These are phyloP conservation scores for Colletes latitarsis DNA, from an alignment of 1,140 invertebrate species.

Conservation along the genomic window DNA sequence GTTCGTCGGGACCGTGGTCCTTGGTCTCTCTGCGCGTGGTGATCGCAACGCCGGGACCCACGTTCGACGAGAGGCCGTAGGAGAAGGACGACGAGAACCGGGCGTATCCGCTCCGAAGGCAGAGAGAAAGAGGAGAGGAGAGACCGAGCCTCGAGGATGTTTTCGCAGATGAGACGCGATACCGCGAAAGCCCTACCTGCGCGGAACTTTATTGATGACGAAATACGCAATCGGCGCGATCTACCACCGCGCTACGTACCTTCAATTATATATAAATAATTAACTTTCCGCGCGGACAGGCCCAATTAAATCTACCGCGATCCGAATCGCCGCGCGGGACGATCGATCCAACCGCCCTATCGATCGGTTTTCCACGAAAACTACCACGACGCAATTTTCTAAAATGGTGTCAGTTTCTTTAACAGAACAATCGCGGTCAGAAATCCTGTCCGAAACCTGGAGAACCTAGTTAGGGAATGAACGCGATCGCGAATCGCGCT, in stretches of 20 bases:
- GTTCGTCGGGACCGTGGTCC: conserved; percentile 32
- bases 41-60: conserved; percentile 4
- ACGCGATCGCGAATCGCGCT: conserved; percentile 10
- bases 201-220: conserved; percentile 71
- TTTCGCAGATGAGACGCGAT: conserved; percentile 68
- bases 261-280: conserved; percentile 73
- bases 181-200: conserved; percentile 55
- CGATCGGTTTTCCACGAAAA: conserved; percentile 31
- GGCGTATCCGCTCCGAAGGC: neutral
- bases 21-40: neutral
- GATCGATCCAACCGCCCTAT: conserved; percentile 26
- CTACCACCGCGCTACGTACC: conserved; percentile 58
- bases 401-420: no score
- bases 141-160: conserved; percentile 53
- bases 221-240: conserved; percentile 68
- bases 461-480: neutral
- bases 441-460: neutral
- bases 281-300: conserved; percentile 53
- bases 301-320: conserved; percentile 62
- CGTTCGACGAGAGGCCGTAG: conserved; percentile 14
- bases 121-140: neutral
- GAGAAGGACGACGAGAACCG: conserved; percentile 25
- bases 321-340: conserved; percentile 40
- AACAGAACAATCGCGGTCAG: neutral
- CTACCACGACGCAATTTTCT: no score